Evolutionary conservation across 2,888 invertebrate genomes (phyloP), one percentile per base, ranked within the genome.

Genomic region (Agriopis marginaria): DNA sequence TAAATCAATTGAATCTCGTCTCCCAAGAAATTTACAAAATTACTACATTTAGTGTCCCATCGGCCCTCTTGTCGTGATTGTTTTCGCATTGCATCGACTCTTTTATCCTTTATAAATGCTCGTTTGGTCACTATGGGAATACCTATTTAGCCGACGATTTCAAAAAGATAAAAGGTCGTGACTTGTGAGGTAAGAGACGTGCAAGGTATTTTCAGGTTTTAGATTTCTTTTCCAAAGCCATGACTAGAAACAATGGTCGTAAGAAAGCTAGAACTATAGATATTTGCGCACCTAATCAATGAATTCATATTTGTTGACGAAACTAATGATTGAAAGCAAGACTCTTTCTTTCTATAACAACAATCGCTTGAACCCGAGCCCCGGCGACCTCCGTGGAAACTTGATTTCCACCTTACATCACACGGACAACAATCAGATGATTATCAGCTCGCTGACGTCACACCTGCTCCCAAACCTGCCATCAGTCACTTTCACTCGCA

Each of bases 401-500:
- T 72, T 69, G 62, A 58, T 64, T 61, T 67, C 55, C 65, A 11
- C 54, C 66, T 74, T 71, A 70, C 75, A 72, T 72, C 73, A 73
- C 51, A n/a, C 54, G 50, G 14, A 65, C 44, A 65, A 64, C 68
- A 73, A 69, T 65, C 67, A 73, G 69, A 71, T 65, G 55, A 42
- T 69, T 67, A 71, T 71, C 70, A 66, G 68, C 61, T 63, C 66
- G 51, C 72, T 91, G 91, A 89, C 90, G 91, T 91, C 91, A 89
- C 80, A 63, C 65, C 62, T 85, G 89, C 86, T 88, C 87, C 90
- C 86, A 89, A 92, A 92, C 86, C 86, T 49, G 62, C 83, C 86
- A 86, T 84, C 86, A 78, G 83, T 89, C 89, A 93, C 93, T 93
- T 93, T 93, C 93, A 93, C 93, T 90, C 75, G 83, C 85, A 79